Conservation (phyloP, 2,888 invertebrate genomes). For the Drosophila pseudotalamancana region DNA sequence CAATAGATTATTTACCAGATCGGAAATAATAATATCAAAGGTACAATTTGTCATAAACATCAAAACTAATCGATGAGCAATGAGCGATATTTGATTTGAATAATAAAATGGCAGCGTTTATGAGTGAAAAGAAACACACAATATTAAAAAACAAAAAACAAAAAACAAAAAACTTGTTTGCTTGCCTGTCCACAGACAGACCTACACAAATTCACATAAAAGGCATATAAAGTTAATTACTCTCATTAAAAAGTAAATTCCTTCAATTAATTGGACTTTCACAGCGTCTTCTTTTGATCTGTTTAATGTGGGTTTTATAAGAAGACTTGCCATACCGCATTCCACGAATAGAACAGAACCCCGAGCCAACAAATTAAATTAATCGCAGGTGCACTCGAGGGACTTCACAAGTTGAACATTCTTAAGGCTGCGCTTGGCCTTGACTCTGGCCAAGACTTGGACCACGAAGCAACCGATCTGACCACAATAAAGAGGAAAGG, state of each 20-base stretch:
- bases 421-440: constrained; percentile 39
- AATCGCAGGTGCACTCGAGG: constrained; percentile 23
- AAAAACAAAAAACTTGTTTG: constrained; percentile 29
- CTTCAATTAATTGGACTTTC: constrained; percentile 42
- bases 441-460: constrained; percentile 50
- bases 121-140: not conserved
- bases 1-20: constrained; percentile 31
- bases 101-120: constrained; percentile 4
- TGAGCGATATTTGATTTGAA: constrained; percentile 43
- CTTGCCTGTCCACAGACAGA: constrained; percentile 19
- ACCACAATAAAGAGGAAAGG: not conserved
- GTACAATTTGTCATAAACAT: constrained; percentile 51
- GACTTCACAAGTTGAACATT: constrained; percentile 21
- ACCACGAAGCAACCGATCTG: constrained; percentile 1
- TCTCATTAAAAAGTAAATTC: constrained; percentile 27
- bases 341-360: constrained; percentile 43
- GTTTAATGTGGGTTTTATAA: constrained; percentile 20
- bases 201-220: constrained; percentile 8
- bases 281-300: not conserved
- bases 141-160: not conserved
- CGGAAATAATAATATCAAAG: constrained; percentile 51
- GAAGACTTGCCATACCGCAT: constrained; percentile 48
- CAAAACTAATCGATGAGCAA: constrained; percentile 37
- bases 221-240: constrained; percentile 42
- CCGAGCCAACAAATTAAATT: constrained; percentile 23